A percentile compares a stretch with the other conserved stretches of the same genome.
Conservation (phyloP, 2,888 invertebrate genomes). For the Drosophila tripunctata region DNA sequence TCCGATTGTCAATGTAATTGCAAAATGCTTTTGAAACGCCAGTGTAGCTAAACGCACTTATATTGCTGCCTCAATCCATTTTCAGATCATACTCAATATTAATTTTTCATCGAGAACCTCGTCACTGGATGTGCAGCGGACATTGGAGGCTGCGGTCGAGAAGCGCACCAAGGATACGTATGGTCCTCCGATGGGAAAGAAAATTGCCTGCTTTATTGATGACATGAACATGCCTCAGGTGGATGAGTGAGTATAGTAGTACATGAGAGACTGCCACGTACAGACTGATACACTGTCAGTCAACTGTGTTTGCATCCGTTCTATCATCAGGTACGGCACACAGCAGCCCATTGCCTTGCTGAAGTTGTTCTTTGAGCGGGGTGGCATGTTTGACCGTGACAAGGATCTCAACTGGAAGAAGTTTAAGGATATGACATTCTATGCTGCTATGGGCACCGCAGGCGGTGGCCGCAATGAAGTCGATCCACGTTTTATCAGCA, state of each 20-base stretch:
- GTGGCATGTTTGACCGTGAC: slow-evolving; percentile 94
- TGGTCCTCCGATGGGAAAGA: slow-evolving; percentile 95
- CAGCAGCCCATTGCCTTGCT: slow-evolving; percentile 96
- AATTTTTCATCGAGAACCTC: slow-evolving; percentile 97
- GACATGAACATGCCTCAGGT: slow-evolving; percentile 97
- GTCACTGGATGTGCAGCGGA: slow-evolving; percentile 94
- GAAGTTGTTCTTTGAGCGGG: slow-evolving; percentile 94
- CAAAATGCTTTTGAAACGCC: slow-evolving; percentile 34
- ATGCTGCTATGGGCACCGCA: slow-evolving; percentile 94
- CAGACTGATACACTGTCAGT: slow-evolving; percentile 21
- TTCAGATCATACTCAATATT: slow-evolving; percentile 90
- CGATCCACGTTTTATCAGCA: slow-evolving; percentile 95
- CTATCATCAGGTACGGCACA: slow-evolving; percentile 89
- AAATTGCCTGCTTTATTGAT: slow-evolving; percentile 94
- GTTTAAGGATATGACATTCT: slow-evolving; percentile 90
- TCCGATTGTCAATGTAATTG: slow-evolving; percentile 87
- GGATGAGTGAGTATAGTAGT: slow-evolving; percentile 82
- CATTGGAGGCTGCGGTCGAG: slow-evolving; percentile 94
- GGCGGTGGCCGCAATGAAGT: slow-evolving; percentile 96
- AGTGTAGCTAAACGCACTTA: slow-evolving; percentile 30
- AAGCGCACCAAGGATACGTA: slow-evolving; percentile 95
- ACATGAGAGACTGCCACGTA: slow-evolving; percentile 5
- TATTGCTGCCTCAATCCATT: slow-evolving; percentile 12
- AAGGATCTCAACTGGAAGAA: slow-evolving; percentile 96
- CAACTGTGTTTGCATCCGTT: neutral